These are phyloP conservation scores for Trypoxylus dichotomus DNA, from an alignment of 1,140 invertebrate species.

Conservation along the genomic window DNA sequence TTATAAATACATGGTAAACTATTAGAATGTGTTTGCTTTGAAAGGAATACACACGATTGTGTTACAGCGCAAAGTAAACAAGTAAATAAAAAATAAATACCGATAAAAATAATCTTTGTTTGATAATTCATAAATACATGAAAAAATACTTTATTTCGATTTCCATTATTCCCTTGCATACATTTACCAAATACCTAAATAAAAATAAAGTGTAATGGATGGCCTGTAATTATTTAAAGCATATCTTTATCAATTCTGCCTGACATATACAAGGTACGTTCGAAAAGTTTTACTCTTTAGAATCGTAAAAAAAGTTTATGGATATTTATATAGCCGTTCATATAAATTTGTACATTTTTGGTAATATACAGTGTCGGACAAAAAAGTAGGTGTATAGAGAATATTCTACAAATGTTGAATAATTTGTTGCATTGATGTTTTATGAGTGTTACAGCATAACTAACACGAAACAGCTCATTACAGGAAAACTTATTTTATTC, in stretches of 20 bases:
- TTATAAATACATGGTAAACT: background rate
- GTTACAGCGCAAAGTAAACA: background rate
- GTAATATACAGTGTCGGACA: too few species aligned
- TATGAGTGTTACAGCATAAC: too few species aligned
- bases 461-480: too few species aligned
- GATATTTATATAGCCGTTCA: too few species aligned
- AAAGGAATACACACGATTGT: slow-evolving; percentile 12
- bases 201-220: background rate
- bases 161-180: slow-evolving; percentile 13
- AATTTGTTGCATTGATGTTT: too few species aligned
- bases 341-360: too few species aligned
- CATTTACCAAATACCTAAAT: background rate
- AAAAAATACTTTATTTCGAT: slow-evolving; percentile 18
- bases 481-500: too few species aligned
- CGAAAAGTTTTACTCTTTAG: too few species aligned
- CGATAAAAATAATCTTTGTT: slow-evolving; percentile 21
- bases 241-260: background rate
- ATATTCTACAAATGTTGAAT: too few species aligned
- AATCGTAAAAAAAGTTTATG: too few species aligned
- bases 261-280: too few species aligned
- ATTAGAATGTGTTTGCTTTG: slow-evolving; percentile 7
- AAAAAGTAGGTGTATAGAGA: too few species aligned
- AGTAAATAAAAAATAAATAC: slow-evolving; percentile 12
- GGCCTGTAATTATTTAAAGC: background rate
- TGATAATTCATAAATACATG: slow-evolving; percentile 21